phyloP scores from a whole-genome alignment of 2,797 vertebrate species.

The Pseudomugil tenellus region DNA sequence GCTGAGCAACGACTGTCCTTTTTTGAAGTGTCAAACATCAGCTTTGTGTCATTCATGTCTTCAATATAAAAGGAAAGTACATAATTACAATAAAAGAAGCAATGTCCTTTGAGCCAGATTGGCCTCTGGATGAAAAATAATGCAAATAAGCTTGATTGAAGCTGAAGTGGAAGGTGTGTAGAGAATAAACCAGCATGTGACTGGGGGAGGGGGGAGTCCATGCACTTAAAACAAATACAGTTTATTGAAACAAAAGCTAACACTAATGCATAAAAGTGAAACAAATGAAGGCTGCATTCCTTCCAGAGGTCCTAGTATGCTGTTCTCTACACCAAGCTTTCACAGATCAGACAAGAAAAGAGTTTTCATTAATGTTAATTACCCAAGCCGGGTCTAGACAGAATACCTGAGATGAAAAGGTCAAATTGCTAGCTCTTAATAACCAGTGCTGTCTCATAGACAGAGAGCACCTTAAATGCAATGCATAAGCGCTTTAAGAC shows the following conservation, averaged over 20 bases:
- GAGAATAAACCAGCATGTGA: neutral
- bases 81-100: slow-evolving; percentile 7
- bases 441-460: neutral
- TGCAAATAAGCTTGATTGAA: slow-evolving; percentile 2
- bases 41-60: neutral
- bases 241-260: neutral
- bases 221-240: neutral
- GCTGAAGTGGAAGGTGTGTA: neutral
- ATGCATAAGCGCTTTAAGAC: neutral
- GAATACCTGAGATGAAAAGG: neutral
- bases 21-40: slow-evolving; percentile 4
- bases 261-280: neutral
- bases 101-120: neutral
- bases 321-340: neutral
- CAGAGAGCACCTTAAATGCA: neutral
- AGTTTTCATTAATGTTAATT: neutral
- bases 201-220: neutral
- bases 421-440: neutral
- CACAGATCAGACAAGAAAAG: neutral
- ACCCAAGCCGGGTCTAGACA: neutral
- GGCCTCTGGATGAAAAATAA: neutral
- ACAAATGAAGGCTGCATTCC: neutral
- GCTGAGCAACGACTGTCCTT: neutral
- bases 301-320: neutral
- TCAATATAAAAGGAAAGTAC: neutral